phyloP scores from a whole-genome alignment of 2,888 invertebrate genomes.

The Phasia obesa region DNA sequence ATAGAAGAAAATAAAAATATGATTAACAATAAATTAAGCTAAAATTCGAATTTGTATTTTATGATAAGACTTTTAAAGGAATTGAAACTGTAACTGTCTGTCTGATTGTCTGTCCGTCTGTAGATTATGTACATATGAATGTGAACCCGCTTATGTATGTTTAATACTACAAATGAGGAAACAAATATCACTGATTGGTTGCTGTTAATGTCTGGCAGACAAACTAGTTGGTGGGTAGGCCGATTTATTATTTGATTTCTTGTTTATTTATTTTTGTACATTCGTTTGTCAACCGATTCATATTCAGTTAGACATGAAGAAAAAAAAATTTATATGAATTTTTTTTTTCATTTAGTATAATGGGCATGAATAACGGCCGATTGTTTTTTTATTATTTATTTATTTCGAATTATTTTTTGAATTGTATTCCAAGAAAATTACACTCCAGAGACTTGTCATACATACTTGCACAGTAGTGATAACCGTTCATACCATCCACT shows the following conservation, averaged over 20 bases:
- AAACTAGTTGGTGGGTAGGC: slow-evolving; percentile 34
- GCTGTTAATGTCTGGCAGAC: slow-evolving; percentile 28
- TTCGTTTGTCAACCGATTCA: slow-evolving; percentile 59
- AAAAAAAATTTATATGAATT: slow-evolving; percentile 6
- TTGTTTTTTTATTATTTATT: slow-evolving; percentile 57
- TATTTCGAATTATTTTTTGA: slow-evolving; percentile 37
- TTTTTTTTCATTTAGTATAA: slow-evolving; percentile 2
- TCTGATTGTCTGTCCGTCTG: background rate
- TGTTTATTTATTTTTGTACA: slow-evolving; percentile 28
- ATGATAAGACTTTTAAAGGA: slow-evolving; percentile 64
- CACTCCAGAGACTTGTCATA: slow-evolving; percentile 59
- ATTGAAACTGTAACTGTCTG: slow-evolving; percentile 44
- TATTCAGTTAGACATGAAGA: slow-evolving; percentile 9
- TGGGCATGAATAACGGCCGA: slow-evolving; percentile 42
- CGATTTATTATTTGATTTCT: slow-evolving; percentile 39
- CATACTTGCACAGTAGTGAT: slow-evolving; percentile 32
- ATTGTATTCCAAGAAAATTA: slow-evolving; percentile 55
- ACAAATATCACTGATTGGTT: slow-evolving; percentile 15
- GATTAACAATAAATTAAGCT: slow-evolving; percentile 71
- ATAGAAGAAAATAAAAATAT: slow-evolving; percentile 33
- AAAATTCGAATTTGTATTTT: slow-evolving; percentile 52
- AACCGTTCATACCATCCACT: background rate
- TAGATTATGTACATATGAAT: background rate
- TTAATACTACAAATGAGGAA: slow-evolving; percentile 4
- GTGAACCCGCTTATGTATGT: background rate